Conservation (phyloP, 2,888 invertebrate species). For the Lathronympha strigana region DNA sequence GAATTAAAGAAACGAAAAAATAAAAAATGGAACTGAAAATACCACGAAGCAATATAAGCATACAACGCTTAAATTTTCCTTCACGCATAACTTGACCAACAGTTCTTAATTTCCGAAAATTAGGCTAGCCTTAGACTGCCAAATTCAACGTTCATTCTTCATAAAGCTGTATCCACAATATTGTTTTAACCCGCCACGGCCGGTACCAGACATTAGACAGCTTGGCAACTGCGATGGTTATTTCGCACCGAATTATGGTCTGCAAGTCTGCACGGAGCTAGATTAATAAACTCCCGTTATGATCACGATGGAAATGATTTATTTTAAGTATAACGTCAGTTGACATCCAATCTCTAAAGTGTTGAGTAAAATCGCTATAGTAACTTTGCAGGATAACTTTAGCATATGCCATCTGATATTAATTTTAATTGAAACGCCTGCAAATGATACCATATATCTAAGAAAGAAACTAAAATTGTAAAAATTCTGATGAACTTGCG, state of each 20-base stretch:
- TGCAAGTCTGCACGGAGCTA: conserved; percentile 8
- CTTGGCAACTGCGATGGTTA: conserved; percentile 18
- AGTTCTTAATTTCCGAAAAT: not conserved
- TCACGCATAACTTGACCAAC: not conserved
- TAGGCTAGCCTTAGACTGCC: not conserved
- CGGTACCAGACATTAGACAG: conserved; percentile 7
- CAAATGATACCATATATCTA: no score
- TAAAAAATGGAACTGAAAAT: not conserved
- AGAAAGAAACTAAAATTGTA: no score
- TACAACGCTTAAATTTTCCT: not conserved
- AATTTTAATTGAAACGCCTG: no score
- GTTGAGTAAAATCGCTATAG: no score
- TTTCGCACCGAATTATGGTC: conserved; percentile 14
- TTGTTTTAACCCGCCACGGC: not conserved
- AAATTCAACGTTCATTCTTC: conserved; percentile 8
- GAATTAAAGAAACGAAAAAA: not conserved
- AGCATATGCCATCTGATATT: no score
- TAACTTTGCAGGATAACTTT: no score
- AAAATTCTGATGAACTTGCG: no score
- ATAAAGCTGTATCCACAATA: conserved; percentile 16
- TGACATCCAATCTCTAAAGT: no score
- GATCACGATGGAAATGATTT: no score
- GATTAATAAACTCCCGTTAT: conserved; percentile 17
- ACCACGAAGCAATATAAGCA: not conserved
- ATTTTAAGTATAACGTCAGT: no score